Evolutionary conservation across 2,888 invertebrate genomes (phyloP), one percentile per base, ranked within the genome.

Genomic region (Orthonevra nobilis): DNA sequence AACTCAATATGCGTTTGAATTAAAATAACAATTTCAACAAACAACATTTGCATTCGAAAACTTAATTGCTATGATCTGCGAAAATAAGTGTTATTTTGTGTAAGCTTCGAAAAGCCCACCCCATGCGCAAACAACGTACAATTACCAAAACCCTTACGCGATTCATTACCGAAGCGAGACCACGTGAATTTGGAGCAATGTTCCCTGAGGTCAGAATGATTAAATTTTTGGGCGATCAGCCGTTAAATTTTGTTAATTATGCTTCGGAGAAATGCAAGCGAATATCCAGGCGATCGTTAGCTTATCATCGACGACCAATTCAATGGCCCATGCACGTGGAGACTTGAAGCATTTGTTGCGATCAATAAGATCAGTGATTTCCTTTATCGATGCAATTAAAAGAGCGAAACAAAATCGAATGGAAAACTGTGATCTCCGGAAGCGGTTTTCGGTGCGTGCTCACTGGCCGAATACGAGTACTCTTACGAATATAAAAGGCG

Each of bases 161-260:
- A 54, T 48, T 44, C 40, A 77, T 72, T 72, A 72, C 10, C 40
- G 64, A 52, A 60, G 38, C 70, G 40, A 44, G 23, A 77, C 58
- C 64, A 52, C 58, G 52, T 20, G 52, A 66, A 77, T 66, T 54
- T 60, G 17, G 54, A 58, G 64, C 44, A 70, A 23, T 38, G 28
- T 54, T 72, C 60, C 58, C 77, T 52, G 58, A 60, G 72, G 77
- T 54, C 85, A 86, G 86, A 86, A 86, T 87, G 87, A 87, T 87
- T 87, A 86, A 87, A 86, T 85, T 85, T 87, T 86, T 86, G 87
- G 86, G 87, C 87, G 87, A 87, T 87, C 87, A 87, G 87, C 87
- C 88, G 87, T 87, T 87, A 87, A 87, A 84, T 87, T 87, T 82
- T 50, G 83, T 84, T 82, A 83, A 82, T 81, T 82, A 82, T 82